These are phyloP conservation scores for Andrena minutula DNA, from an alignment of 2,888 invertebrate genomes.

Conservation along the genomic window DNA sequence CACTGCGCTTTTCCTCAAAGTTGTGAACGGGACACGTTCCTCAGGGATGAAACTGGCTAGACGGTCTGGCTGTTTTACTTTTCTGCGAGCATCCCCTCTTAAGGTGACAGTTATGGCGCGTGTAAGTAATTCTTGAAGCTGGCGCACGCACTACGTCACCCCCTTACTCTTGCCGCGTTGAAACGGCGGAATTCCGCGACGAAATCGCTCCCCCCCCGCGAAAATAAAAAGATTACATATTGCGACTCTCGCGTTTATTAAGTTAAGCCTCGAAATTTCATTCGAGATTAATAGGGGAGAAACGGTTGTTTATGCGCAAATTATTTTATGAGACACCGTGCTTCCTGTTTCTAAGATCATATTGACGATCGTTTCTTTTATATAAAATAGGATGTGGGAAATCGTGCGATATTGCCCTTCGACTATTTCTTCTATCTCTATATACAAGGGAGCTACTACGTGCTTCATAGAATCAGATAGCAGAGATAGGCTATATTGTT, in stretches of 20 bases:
- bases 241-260: neutral
- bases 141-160: too few species aligned
- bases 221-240: slow-evolving; percentile 1
- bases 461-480: too few species aligned
- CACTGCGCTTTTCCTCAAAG: too few species aligned
- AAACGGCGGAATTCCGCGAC: neutral
- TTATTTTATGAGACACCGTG: neutral
- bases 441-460: too few species aligned
- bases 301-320: neutral
- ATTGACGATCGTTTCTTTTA: neutral
- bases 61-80: too few species aligned
- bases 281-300: neutral
- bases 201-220: neutral
- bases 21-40: too few species aligned
- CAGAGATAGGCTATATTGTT: too few species aligned
- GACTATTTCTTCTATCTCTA: neutral
- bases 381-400: neutral
- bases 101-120: too few species aligned
- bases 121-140: too few species aligned
- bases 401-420: neutral
- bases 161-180: neutral
- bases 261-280: neutral
- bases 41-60: too few species aligned
- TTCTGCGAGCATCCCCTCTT: too few species aligned
- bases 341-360: too few species aligned